Evolutionary conservation across 2,888 invertebrate species (phyloP), one percentile per base, ranked within the genome.

Genomic region (Peribatodes rhomboidaria): DNA sequence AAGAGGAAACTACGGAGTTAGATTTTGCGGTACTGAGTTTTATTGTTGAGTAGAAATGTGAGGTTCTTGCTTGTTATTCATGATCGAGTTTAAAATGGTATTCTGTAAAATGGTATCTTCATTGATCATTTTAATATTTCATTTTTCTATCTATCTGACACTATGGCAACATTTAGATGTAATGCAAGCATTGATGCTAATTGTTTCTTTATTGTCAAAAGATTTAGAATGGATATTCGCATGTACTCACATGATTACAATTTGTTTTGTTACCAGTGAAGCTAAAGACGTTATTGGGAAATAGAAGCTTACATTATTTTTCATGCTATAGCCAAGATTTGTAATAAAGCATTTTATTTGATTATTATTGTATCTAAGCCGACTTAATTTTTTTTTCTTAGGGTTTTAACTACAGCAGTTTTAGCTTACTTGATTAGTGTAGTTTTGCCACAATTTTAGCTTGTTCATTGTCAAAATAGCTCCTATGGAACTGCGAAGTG

Each of bases 1-100:
- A 90, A 90, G 67, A 79, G 90, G 67, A 89, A 87, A 65, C 78
- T 84, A n/a, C 65, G 68, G 37, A 65, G 54, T 58, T 63, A 70
- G 69, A 67, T 83, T 84, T 22, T 56, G 67, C 47, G 67, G 70
- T 70, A 72, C 60, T 50, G 14, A 11, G 20, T 57, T 65, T 61
- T 50, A 46, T 52, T 50, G 56, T 59, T 59, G 44, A 18, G 58
- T 54, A 42, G 46, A 50, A 31, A 31, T 50, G 41, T 27, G 33
- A 59, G 42, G 33, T 52, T 41, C 18, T 27, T 41, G n/a, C 8
- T 41, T 46, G 14, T 18, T 18, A 8, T n/a, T n/a, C n/a, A n/a
- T 18, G 16, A 11, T 11, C 20, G 10, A 11, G n/a, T 20, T 11
- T 11, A 16, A n/a, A n/a, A n/a, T n/a, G n/a, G n/a, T n/a, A n/a